Conservation (phyloP, 2,888 invertebrate species). For the Acanthosepion lycidas region DNA sequence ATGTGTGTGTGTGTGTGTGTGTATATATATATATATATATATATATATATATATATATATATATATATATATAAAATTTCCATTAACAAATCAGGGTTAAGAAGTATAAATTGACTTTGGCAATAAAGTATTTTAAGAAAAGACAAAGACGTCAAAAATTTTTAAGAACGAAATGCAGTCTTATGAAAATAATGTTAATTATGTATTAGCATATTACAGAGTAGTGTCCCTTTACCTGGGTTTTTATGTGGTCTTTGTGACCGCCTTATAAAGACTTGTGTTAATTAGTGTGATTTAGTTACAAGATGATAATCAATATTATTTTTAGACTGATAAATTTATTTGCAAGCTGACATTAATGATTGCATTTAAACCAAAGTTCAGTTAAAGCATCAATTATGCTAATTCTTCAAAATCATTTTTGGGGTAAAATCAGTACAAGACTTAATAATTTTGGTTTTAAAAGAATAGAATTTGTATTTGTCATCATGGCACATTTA, state of each 20-base stretch:
- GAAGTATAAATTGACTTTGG: no score
- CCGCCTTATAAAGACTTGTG: no score
- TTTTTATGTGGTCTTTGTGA: no score
- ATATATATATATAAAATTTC: no score
- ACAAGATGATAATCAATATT: not conserved
- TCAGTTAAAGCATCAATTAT: not conserved
- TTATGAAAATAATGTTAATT: not conserved
- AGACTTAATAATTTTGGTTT: not conserved
- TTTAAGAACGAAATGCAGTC: not conserved
- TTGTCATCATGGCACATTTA: no score
- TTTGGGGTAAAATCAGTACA: not conserved
- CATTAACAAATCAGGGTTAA: no score
- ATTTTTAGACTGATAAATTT: not conserved
- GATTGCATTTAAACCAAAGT: not conserved
- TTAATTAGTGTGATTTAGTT: not conserved
- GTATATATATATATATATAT: no score
- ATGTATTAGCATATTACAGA: not conserved
- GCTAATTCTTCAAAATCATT: not conserved
- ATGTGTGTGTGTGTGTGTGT: no score
- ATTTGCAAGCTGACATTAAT: not conserved
- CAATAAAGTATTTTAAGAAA: no score
- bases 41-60: no score
- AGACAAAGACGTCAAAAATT: not conserved
- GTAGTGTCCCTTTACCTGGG: not conserved
- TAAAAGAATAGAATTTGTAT: no score